Evolutionary conservation across 1,140 invertebrate genomes (phyloP), one percentile per base, ranked within the genome.

Genomic region (Ridgeia piscesae): DNA sequence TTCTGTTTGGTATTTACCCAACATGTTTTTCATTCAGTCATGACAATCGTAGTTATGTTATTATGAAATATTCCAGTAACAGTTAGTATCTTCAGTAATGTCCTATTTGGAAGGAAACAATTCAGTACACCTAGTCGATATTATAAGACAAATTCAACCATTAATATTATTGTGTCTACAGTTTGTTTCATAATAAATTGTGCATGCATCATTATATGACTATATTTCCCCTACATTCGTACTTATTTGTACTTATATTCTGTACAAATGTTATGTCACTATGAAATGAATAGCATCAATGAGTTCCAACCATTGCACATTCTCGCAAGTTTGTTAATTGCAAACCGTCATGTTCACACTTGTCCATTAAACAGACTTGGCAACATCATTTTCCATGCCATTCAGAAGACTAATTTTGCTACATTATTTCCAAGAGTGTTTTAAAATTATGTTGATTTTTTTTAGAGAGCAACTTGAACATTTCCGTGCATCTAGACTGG

Each of bases 391-490:
- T 77, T 77, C 58, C 27, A 21, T 77, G 58, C 11, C 6, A 21
- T 77, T 77, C 27, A 21, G 58, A 4, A 77, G 33, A 42, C 21
- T 90, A 34, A 90, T 34, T 90, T 90, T 17, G 89, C 89, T 6
- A 89, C n/a, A 89, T 89, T 34, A 33, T 90, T 34, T 34, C n/a
- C 89, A 31, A 90, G 33, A 21, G 34, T 21, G 17, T 33, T 90
- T 17, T 90, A 90, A 90, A 21, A 21, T 14, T 14, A 33, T n/a
- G 4, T 90, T 90, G 35, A 90, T 90, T 90, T 89, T 89, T 34
- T 89, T 90, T n/a, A 91, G 91, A 91, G 50, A 48, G 17, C 91
- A 91, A 58, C 35, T 91, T 21, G 35, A 91, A 6, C 35, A 42
- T 42, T 91, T 34, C 91, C 34, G 34, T 21, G n/a, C 89, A 8